These are phyloP conservation scores for Crematogaster levior DNA, from an alignment of 2,888 invertebrate genomes.

Conservation along the genomic window DNA sequence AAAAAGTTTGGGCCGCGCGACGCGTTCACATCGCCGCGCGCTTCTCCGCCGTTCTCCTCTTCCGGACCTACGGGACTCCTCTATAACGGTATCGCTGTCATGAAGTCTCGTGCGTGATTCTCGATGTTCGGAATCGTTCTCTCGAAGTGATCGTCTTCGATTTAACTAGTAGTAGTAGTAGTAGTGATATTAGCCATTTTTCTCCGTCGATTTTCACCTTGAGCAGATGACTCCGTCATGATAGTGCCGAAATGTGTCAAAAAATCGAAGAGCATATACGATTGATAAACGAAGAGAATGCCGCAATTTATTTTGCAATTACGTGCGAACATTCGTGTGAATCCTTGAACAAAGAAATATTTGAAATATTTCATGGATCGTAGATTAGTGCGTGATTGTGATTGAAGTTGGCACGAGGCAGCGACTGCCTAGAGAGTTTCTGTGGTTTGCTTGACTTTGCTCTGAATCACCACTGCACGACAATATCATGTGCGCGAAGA, in stretches of 20 bases:
- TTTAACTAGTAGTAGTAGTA: neutral
- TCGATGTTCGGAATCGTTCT: neutral
- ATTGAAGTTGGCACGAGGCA: slow-evolving; percentile 24
- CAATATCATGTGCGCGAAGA: slow-evolving; percentile 84
- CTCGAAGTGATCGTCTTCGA: neutral
- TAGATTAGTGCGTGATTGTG: slow-evolving; percentile 27
- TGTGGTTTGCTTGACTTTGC: slow-evolving; percentile 14
- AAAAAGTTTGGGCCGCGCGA: slow-evolving; percentile 77
- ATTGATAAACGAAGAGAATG: no score
- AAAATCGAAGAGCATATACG: neutral
- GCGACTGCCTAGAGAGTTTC: slow-evolving; percentile 22
- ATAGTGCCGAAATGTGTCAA: neutral
- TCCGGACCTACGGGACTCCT: slow-evolving; percentile 60
- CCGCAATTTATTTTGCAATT: neutral
- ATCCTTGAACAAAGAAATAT: slow-evolving; percentile 28
- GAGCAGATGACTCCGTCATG: neutral
- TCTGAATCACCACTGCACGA: slow-evolving; percentile 21
- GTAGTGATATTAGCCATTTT: neutral
- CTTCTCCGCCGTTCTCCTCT: slow-evolving; percentile 66
- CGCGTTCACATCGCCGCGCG: slow-evolving; percentile 77
- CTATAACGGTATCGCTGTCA: slow-evolving; percentile 1
- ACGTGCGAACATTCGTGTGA: slow-evolving; percentile 3
- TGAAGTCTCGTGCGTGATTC: slow-evolving; percentile 8
- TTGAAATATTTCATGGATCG: neutral
- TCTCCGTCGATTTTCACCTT: neutral